Conservation (phyloP, 1,140 invertebrate species). For the Pseudomyrmex pallidus region DNA sequence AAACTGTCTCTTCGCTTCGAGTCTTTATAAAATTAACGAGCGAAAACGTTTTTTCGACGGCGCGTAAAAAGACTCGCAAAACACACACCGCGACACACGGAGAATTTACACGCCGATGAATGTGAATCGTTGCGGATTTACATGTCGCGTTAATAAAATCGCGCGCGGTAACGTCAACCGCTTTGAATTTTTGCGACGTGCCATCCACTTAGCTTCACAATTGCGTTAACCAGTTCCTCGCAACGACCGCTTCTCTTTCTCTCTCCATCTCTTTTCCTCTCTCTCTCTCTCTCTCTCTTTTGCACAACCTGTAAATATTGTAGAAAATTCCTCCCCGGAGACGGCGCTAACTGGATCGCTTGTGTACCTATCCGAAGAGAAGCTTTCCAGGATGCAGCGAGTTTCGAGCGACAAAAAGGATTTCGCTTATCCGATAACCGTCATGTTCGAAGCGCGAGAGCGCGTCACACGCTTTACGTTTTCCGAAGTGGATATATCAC, state of each 20-base stretch:
- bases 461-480: background rate
- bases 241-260: background rate
- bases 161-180: background rate
- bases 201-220: slow-evolving; percentile 15
- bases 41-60: too few species aligned
- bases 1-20: too few species aligned
- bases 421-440: slow-evolving; percentile 41
- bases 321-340: slow-evolving; percentile 32
- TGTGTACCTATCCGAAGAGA: background rate
- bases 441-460: background rate
- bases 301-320: slow-evolving; percentile 33
- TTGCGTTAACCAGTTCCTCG: slow-evolving; percentile 10
- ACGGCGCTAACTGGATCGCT: slow-evolving; percentile 32
- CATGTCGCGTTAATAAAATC: background rate
- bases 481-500: slow-evolving; percentile 11
- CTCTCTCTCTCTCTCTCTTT: background rate
- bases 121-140: background rate
- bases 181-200: slow-evolving; percentile 31
- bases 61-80: too few species aligned
- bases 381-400: background rate
- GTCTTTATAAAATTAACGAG: too few species aligned
- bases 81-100: too few species aligned
- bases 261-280: background rate
- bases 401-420: slow-evolving; percentile 9
- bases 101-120: background rate